Evolutionary conservation across 2,113 vertebrate species (phyloP).

Genomic region (Pyxicephalus adspersus): DNA sequence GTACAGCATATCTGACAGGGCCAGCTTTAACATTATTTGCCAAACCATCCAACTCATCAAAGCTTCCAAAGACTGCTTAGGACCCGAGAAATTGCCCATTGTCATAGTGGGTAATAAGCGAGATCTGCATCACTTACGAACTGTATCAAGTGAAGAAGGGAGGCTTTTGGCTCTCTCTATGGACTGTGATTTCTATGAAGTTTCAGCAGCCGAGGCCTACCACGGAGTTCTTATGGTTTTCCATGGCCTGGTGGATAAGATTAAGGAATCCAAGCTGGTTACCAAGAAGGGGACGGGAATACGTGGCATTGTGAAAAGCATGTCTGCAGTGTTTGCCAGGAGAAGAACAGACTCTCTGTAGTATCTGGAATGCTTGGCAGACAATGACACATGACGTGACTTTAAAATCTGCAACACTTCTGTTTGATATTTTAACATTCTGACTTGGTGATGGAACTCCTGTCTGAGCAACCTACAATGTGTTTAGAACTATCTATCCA

Average conservation of each 20-base stretch:
- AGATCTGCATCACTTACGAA: slow-evolving; percentile 78
- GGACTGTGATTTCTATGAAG: slow-evolving; percentile 83
- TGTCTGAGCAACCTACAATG: background rate
- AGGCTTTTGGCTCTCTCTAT: slow-evolving; percentile 78
- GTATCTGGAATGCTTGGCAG: slow-evolving; percentile 36
- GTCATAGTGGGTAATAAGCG: slow-evolving; percentile 84
- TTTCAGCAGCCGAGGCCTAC: slow-evolving; percentile 83
- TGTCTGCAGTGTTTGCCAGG: slow-evolving; percentile 82
- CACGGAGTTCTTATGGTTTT: slow-evolving; percentile 81
- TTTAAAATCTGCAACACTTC: slow-evolving; percentile 10
- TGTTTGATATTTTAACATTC: background rate
- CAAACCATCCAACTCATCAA: slow-evolving; percentile 80
- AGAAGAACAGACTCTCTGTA: slow-evolving; percentile 82
- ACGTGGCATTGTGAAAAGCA: slow-evolving; percentile 80
- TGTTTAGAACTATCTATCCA: background rate
- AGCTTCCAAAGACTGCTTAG: slow-evolving; percentile 72
- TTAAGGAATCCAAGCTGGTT: slow-evolving; percentile 73
- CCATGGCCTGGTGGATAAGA: slow-evolving; percentile 75
- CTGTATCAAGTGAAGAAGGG: slow-evolving; percentile 82
- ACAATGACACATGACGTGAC: background rate
- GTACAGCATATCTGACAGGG: slow-evolving; percentile 86
- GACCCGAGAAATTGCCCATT: slow-evolving; percentile 76
- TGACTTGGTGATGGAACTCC: background rate
- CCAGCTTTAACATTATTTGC: slow-evolving; percentile 79
- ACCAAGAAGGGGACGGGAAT: slow-evolving; percentile 76